Evolutionary conservation across 2,888 invertebrate genomes (phyloP).

Genomic region (Myopa tessellatipennis): DNA sequence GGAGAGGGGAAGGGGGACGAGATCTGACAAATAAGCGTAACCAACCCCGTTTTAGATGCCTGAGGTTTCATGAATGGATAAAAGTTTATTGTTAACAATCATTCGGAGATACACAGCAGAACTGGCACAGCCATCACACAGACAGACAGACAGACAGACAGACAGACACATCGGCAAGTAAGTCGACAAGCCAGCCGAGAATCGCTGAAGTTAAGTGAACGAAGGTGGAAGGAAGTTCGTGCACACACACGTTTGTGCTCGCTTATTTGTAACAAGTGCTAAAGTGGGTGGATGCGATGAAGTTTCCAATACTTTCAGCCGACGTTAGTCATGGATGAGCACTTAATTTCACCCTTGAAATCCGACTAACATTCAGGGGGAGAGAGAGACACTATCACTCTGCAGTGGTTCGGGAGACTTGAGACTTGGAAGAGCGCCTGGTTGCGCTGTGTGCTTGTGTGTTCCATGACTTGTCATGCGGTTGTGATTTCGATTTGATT

Average conservation of each 20-base stretch:
- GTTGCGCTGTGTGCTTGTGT: background rate
- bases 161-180: background rate
- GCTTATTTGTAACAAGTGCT: constrained; percentile 45
- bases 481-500: constrained; percentile 30
- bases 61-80: constrained; percentile 41
- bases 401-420: constrained; percentile 1
- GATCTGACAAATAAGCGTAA: constrained; percentile 24
- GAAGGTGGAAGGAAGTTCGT: background rate
- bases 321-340: constrained; percentile 64
- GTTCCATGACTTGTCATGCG: constrained; percentile 24
- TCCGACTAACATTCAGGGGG: constrained; percentile 38
- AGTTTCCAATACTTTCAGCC: constrained; percentile 33
- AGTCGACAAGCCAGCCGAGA: background rate
- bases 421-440: background rate
- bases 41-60: constrained; percentile 24
- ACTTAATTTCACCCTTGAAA: constrained; percentile 62
- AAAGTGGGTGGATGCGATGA: constrained; percentile 38
- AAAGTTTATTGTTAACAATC: constrained; percentile 50
- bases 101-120: constrained; percentile 15
- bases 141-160: background rate
- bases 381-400: too few species aligned
- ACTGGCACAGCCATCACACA: constrained; percentile 5
- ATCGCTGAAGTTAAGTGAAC: constrained; percentile 5
- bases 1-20: background rate
- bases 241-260: constrained; percentile 3